phyloP scores from a whole-genome alignment of 2,113 vertebrate species.

The Casuarius casuarius region DNA sequence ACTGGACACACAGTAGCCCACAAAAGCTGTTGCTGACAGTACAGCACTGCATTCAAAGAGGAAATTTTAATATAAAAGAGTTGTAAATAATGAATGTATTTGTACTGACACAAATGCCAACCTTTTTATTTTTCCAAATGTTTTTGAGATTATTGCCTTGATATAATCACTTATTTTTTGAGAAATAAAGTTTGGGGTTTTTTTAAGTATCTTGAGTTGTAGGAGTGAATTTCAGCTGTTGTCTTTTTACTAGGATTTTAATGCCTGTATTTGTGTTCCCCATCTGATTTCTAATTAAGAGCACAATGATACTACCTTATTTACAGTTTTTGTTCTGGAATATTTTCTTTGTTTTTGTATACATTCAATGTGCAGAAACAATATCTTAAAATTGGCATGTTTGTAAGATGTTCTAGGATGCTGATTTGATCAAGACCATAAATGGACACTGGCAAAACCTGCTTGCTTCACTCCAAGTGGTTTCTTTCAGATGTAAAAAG shows the following conservation, averaged over 20 bases:
- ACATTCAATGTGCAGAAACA: neutral
- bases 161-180: constrained; percentile 49
- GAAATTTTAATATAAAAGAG: neutral
- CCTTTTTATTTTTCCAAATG: neutral
- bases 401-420: neutral
- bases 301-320: neutral
- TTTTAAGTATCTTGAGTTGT: constrained; percentile 18
- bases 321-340: neutral
- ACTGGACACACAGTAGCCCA: neutral
- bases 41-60: neutral
- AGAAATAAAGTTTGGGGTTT: constrained; percentile 22
- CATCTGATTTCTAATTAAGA: constrained; percentile 5
- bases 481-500: neutral
- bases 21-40: constrained; percentile 16
- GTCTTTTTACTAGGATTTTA: constrained; percentile 16
- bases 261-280: neutral
- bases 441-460: neutral
- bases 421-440: neutral
- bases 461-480: neutral
- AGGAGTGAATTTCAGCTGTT: neutral
- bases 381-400: neutral
- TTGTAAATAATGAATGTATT: constrained; percentile 40
- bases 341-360: neutral
- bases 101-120: neutral
- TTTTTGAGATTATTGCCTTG: constrained; percentile 43